Evolutionary conservation across 2,888 invertebrate species (phyloP).

Genomic region (Dynastes hyllus): DNA sequence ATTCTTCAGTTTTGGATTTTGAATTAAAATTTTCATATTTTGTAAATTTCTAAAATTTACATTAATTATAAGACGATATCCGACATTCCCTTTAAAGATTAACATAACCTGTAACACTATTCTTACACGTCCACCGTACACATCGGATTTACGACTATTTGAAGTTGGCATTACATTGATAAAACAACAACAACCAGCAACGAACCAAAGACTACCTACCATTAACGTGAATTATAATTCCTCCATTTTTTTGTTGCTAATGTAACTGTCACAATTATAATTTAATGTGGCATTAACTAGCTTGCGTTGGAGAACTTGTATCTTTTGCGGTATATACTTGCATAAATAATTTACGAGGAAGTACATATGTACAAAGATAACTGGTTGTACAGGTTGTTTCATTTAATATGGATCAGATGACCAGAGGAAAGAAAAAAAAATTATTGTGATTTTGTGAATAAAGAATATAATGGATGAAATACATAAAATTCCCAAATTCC

Average conservation of each 20-base stretch:
- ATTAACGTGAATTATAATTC: slow-evolving; percentile 50
- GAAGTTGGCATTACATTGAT: slow-evolving; percentile 21
- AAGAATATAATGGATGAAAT: too few relatives aligned
- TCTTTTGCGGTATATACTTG: slow-evolving; percentile 24
- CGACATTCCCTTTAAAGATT: too few relatives aligned
- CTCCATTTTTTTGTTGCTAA: slow-evolving; percentile 35
- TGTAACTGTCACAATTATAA: slow-evolving; percentile 51
- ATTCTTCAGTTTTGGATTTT: too few relatives aligned
- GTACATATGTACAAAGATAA: neutral
- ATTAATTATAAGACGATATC: too few relatives aligned
- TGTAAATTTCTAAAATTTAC: too few relatives aligned
- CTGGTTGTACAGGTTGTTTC: neutral
- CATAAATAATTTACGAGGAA: slow-evolving; percentile 51
- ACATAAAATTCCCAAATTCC: too few relatives aligned
- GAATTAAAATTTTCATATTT: too few relatives aligned
- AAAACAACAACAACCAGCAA: slow-evolving; percentile 29
- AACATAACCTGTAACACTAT: neutral
- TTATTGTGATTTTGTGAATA: too few relatives aligned
- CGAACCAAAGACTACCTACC: slow-evolving; percentile 30
- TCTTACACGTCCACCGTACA: neutral
- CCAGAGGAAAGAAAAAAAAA: too few relatives aligned
- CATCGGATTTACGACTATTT: slow-evolving; percentile 3
- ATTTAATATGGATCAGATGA: too few relatives aligned
- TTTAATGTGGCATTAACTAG: slow-evolving; percentile 50
- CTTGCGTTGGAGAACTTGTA: slow-evolving; percentile 38